Percentiles rank a stretch among this genome's conserved stretches.
These are phyloP conservation scores for Idaea aversata DNA, from an alignment of 2,888 invertebrate species.

Conservation along the genomic window DNA sequence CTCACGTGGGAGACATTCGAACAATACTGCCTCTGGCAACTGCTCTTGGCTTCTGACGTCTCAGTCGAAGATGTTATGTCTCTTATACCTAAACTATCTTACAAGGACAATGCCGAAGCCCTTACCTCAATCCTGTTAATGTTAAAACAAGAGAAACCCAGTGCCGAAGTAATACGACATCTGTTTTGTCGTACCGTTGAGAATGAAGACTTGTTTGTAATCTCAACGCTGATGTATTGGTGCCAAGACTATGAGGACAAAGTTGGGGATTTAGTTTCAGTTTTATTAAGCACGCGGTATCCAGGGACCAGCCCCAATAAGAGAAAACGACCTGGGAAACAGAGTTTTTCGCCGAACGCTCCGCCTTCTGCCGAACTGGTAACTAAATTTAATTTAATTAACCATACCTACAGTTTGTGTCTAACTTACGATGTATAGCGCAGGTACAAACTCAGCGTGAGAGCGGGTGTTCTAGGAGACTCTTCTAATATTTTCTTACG, in stretches of 20 bases:
- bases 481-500: no score
- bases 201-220: constrained; percentile 92
- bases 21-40: constrained; percentile 98
- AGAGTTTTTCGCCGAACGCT: constrained; percentile 84
- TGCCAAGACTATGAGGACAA: constrained; percentile 95
- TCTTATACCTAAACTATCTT: constrained; percentile 86
- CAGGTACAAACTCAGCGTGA: no score
- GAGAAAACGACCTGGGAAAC: constrained; percentile 90
- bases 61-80: constrained; percentile 94
- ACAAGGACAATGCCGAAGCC: constrained; percentile 94
- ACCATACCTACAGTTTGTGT: no score
- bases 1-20: constrained; percentile 98
- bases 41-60: constrained; percentile 95
- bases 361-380: constrained; percentile 90
- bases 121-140: constrained; percentile 93
- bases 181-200: constrained; percentile 88
- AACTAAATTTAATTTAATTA: constrained; percentile 32
- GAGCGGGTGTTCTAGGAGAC: no score
- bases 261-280: constrained; percentile 89
- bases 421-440: no score
- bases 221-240: constrained; percentile 96
- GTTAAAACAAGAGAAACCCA: constrained; percentile 95
- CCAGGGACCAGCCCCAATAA: constrained; percentile 95
- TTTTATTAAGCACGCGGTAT: constrained; percentile 89
- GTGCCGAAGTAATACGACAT: constrained; percentile 90